Percentiles rank a stretch among this genome's conserved stretches.
Conservation (phyloP, 2,113 vertebrate genomes). For the Clarias gariepinus region DNA sequence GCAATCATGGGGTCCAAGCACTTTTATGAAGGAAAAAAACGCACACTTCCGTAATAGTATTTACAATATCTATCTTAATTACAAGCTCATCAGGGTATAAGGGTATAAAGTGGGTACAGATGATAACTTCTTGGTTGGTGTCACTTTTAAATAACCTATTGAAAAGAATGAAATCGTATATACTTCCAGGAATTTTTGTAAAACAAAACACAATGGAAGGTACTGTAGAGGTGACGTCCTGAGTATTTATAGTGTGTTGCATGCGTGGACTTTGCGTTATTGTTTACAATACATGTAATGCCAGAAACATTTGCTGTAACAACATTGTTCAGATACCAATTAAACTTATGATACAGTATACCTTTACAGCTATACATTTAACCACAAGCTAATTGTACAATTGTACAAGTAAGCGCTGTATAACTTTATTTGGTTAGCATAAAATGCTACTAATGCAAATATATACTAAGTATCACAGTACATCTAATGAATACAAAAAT, state of each 20-base stretch:
- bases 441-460: background rate
- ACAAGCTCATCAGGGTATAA: background rate
- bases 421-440: background rate
- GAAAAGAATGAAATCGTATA: no score
- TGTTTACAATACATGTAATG: background rate
- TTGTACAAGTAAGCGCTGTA: background rate
- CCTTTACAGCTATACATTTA: background rate
- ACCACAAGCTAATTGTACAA: background rate
- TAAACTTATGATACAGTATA: background rate
- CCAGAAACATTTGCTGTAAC: background rate
- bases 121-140: background rate
- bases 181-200: background rate
- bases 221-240: background rate
- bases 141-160: background rate
- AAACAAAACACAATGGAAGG: background rate
- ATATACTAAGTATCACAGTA: background rate
- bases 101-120: background rate
- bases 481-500: background rate
- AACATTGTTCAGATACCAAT: background rate
- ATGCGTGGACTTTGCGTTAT: background rate
- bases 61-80: background rate
- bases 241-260: background rate
- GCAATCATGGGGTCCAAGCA: background rate
- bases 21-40: background rate
- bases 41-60: background rate